Conservation (phyloP, 2,113 vertebrate genomes). For the Trinectes maculatus region DNA sequence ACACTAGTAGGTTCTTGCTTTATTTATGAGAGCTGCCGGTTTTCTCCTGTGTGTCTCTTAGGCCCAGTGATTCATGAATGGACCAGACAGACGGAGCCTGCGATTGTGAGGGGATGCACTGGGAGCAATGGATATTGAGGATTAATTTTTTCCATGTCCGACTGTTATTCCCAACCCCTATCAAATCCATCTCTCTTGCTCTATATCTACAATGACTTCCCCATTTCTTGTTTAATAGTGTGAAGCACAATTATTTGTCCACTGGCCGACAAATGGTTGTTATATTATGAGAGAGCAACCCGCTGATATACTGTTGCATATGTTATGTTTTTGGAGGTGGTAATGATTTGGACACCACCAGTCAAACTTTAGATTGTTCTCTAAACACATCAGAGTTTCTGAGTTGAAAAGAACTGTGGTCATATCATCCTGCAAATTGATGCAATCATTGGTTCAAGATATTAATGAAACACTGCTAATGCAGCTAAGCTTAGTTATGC, state of each 20-base stretch:
- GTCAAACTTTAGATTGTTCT: slow-evolving; percentile 50
- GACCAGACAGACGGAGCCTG: slow-evolving; percentile 74
- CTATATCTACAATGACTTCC: slow-evolving; percentile 66
- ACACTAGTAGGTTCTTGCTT: slow-evolving; percentile 75
- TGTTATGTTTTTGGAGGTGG: slow-evolving; percentile 40
- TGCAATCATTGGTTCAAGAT: slow-evolving; percentile 47
- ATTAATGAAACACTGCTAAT: slow-evolving; percentile 52
- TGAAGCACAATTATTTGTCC: slow-evolving; percentile 75
- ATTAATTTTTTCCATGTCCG: slow-evolving; percentile 77
- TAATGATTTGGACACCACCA: slow-evolving; percentile 55
- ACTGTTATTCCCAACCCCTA: slow-evolving; percentile 74
- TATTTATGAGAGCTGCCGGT: slow-evolving; percentile 82
- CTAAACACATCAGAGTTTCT: slow-evolving; percentile 46
- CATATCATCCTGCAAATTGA: slow-evolving; percentile 38
- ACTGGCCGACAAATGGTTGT: slow-evolving; percentile 63
- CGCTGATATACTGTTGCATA: slow-evolving; percentile 58
- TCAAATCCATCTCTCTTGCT: slow-evolving; percentile 74
- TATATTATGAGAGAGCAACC: slow-evolving; percentile 57
- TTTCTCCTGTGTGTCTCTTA: slow-evolving; percentile 74
- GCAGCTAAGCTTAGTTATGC: slow-evolving; percentile 24
- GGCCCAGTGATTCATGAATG: slow-evolving; percentile 83
- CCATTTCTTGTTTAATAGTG: slow-evolving; percentile 76
- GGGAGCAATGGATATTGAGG: slow-evolving; percentile 78
- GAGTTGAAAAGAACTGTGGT: slow-evolving; percentile 35
- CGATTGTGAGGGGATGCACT: slow-evolving; percentile 78